Percentiles rank a stretch among this genome's conserved stretches.
Conservation (phyloP, 2,888 invertebrate genomes). For the Ochlodes sylvanus region DNA sequence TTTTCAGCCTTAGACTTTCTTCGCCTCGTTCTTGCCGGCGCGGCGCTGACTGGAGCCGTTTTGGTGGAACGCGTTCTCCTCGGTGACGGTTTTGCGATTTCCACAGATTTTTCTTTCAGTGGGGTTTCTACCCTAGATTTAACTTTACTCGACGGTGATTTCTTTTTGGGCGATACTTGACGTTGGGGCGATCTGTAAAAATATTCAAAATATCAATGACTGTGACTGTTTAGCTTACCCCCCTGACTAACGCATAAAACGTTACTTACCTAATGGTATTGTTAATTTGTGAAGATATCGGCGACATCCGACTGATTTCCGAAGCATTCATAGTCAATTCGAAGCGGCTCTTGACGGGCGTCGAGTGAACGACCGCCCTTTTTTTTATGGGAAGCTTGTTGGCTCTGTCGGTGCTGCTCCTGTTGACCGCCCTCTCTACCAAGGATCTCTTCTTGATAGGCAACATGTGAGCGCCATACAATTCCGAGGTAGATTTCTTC, state of each 20-base stretch:
- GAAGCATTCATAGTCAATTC: constrained; percentile 52
- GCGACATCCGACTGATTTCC: constrained; percentile 65
- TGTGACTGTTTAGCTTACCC: too few species aligned
- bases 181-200: constrained; percentile 36
- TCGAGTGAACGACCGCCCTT: constrained; percentile 65
- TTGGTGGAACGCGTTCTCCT: constrained; percentile 33
- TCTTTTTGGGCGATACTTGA: constrained; percentile 30
- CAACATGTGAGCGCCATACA: constrained; percentile 57
- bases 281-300: constrained; percentile 52
- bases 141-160: constrained; percentile 14
- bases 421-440: constrained; percentile 33
- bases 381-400: constrained; percentile 64
- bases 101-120: constrained; percentile 15
- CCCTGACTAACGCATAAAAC: too few species aligned
- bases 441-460: constrained; percentile 72
- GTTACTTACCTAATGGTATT: constrained; percentile 25
- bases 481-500: constrained; percentile 53
- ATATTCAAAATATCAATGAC: neutral
- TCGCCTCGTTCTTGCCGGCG: constrained; percentile 17
- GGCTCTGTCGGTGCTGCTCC: constrained; percentile 3
- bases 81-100: constrained; percentile 32
- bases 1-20: constrained; percentile 19
- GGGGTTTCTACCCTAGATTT: constrained; percentile 31
- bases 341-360: constrained; percentile 62
- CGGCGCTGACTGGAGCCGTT: neutral